A percentile compares a stretch with the other conserved stretches of the same genome.
Conservation (phyloP, 1,140 invertebrate species). For the Heliothis subflexa region DNA sequence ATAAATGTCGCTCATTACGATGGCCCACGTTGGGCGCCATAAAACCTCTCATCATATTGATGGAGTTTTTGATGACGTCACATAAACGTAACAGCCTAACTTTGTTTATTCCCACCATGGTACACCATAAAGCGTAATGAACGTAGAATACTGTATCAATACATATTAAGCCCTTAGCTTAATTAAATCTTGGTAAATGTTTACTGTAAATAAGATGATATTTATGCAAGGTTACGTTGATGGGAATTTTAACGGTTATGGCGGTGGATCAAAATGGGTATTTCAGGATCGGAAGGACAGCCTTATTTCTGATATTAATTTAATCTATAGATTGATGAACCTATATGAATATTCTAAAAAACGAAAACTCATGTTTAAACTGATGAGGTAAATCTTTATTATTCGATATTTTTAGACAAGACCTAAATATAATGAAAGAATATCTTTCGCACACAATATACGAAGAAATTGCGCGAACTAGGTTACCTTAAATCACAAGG, state of each 20-base stretch:
- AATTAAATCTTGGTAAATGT: constrained; percentile 16
- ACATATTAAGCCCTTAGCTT: constrained; percentile 14
- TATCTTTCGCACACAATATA: no score
- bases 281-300: background rate
- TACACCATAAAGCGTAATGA: constrained; percentile 38
- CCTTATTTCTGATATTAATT: no score
- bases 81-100: constrained; percentile 59
- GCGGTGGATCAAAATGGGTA: background rate
- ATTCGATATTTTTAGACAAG: no score
- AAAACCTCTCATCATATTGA: constrained; percentile 68
- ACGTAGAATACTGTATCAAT: constrained; percentile 26
- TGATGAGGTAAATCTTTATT: no score
- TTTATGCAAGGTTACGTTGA: background rate
- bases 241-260: background rate
- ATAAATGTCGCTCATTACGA: constrained; percentile 69
- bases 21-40: constrained; percentile 66
- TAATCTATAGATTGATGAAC: no score
- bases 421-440: no score
- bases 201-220: background rate
- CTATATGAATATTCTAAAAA: no score
- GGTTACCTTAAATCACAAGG: no score
- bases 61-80: constrained; percentile 66
- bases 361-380: no score
- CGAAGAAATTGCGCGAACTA: no score
- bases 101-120: constrained; percentile 61